phyloP scores from a whole-genome alignment of 2,797 vertebrate species.

The Dermochelys coriacea region DNA sequence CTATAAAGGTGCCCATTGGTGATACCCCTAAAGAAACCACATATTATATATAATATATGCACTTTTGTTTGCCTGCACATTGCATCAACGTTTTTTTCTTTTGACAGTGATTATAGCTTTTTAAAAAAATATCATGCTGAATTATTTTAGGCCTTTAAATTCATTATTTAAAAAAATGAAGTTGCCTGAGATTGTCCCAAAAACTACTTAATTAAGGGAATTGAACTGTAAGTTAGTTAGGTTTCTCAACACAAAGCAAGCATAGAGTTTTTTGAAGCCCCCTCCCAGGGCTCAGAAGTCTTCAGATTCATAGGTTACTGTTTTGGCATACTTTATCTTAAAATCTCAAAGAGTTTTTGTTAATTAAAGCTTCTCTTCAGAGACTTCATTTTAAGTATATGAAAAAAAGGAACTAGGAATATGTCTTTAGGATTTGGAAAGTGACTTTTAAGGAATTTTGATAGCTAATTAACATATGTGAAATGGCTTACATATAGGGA shows the following conservation, averaged over 20 bases:
- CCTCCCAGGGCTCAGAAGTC: background rate
- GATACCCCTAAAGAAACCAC: slow-evolving; percentile 25
- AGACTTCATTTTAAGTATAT: background rate
- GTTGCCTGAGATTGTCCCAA: background rate
- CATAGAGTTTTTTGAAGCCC: background rate
- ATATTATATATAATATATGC: background rate
- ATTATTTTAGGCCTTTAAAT: background rate
- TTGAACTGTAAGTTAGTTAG: rapidly evolving
- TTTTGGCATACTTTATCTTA: background rate
- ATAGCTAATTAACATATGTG: background rate
- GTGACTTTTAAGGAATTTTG: background rate
- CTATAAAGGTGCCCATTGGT: slow-evolving; percentile 61
- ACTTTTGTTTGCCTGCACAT: background rate
- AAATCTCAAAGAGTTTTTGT: background rate
- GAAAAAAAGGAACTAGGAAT: background rate
- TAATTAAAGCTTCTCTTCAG: background rate
- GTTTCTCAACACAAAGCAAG: background rate
- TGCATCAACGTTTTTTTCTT: background rate
- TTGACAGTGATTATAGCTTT: background rate
- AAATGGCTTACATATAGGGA: background rate
- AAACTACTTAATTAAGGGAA: background rate
- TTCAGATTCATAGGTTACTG: background rate
- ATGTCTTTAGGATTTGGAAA: background rate
- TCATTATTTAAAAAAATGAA: background rate
- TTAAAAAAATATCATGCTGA: background rate